Conservation (phyloP, 2,888 invertebrate genomes). For the Resseliella maxima region DNA sequence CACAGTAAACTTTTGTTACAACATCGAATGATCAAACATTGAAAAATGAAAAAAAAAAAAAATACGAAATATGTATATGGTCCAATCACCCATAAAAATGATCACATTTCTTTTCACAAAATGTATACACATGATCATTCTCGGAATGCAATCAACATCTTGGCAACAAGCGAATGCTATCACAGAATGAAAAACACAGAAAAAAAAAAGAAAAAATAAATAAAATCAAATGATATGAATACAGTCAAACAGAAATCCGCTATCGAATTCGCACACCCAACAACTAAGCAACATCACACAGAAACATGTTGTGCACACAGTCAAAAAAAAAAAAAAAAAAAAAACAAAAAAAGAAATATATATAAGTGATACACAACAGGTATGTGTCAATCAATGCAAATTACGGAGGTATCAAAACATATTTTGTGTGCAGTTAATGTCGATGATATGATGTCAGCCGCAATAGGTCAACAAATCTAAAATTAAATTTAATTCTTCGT, state of each 20-base stretch:
- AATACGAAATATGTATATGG: neutral
- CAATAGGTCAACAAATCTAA: conserved; percentile 35
- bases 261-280: neutral
- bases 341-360: neutral
- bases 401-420: neutral
- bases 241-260: neutral
- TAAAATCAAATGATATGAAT: too few relatives aligned
- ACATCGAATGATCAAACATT: neutral
- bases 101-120: neutral
- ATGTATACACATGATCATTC: neutral
- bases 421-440: conserved; percentile 25
- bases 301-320: neutral
- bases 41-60: neutral
- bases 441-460: conserved; percentile 48
- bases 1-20: neutral
- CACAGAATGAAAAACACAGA: neutral
- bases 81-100: neutral
- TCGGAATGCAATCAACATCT: neutral
- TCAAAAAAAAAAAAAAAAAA: neutral
- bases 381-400: conserved; percentile 19
- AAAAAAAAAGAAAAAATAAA: too few relatives aligned
- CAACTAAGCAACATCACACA: neutral
- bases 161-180: neutral
- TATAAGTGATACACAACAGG: neutral
- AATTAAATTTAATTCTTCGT: neutral